Conservation (phyloP, 2,797 vertebrate species). For the Psittacula derbiana region DNA sequence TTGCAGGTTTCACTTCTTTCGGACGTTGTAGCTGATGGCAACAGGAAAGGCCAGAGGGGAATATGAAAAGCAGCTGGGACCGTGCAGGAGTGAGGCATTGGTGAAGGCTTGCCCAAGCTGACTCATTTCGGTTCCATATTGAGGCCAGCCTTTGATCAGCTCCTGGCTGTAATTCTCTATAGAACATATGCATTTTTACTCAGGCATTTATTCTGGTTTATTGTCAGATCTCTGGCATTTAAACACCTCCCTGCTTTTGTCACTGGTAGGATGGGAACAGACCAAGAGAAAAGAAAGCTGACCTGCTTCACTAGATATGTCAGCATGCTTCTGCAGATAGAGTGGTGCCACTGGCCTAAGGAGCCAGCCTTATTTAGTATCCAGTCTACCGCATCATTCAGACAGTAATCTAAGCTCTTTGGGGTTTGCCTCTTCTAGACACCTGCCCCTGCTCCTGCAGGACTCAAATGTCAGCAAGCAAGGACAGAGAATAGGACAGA, state of each 20-base stretch:
- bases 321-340: not conserved
- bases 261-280: not conserved
- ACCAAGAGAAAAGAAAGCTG: not conserved
- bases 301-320: not conserved
- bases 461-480: not conserved
- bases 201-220: not conserved
- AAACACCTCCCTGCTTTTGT: not conserved
- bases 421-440: not conserved
- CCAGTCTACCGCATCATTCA: not conserved
- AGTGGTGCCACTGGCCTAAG: not conserved
- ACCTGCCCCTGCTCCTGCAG: not conserved
- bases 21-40: not conserved
- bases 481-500: not conserved
- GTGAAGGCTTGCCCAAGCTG: not conserved
- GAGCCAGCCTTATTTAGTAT: conserved; percentile 8
- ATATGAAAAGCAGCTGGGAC: not conserved
- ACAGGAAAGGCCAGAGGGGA: not conserved
- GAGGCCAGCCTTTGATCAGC: not conserved
- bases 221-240: not conserved
- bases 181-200: not conserved
- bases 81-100: not conserved
- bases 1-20: not conserved
- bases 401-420: conserved; percentile 1
- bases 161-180: not conserved
- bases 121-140: not conserved